Conservation (phyloP, 2,888 invertebrate genomes). For the Mythimna albipuncta region DNA sequence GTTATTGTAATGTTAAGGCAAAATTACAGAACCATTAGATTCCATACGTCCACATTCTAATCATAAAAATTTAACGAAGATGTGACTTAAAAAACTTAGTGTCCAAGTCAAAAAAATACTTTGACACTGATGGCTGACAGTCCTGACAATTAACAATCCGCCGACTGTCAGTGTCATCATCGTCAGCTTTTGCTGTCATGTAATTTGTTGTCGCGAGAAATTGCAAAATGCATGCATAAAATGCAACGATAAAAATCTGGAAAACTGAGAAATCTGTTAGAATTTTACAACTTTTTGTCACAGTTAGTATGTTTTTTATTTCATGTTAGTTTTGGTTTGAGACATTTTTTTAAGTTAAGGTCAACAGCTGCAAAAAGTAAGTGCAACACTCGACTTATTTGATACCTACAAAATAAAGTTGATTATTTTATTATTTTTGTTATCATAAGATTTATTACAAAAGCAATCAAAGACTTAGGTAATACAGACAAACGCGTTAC, state of each 20-base stretch:
- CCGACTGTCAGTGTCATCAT: slow-evolving; percentile 1
- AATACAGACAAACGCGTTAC: background rate
- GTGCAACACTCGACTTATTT: background rate
- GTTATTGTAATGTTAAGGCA: no score
- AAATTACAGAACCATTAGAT: no score
- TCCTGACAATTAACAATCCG: background rate
- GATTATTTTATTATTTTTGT: background rate
- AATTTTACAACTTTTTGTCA: slow-evolving; percentile 7
- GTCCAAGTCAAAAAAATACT: no score
- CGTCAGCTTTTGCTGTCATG: slow-evolving; percentile 7
- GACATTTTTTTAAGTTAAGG: background rate
- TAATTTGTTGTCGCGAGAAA: slow-evolving; percentile 12
- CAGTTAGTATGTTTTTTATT: background rate
- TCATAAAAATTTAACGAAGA: no score
- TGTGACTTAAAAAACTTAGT: no score
- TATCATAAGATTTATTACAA: background rate
- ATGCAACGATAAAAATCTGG: slow-evolving; percentile 4
- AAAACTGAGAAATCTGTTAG: slow-evolving; percentile 16
- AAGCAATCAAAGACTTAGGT: background rate
- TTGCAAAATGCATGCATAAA: slow-evolving; percentile 30
- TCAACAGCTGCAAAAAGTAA: slow-evolving; percentile 32
- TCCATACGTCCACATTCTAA: no score
- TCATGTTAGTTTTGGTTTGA: background rate
- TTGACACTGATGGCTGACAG: background rate
- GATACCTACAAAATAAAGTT: background rate